Evolutionary conservation across 2,888 invertebrate genomes (phyloP).

Genomic region (Chrysodeixis includens): DNA sequence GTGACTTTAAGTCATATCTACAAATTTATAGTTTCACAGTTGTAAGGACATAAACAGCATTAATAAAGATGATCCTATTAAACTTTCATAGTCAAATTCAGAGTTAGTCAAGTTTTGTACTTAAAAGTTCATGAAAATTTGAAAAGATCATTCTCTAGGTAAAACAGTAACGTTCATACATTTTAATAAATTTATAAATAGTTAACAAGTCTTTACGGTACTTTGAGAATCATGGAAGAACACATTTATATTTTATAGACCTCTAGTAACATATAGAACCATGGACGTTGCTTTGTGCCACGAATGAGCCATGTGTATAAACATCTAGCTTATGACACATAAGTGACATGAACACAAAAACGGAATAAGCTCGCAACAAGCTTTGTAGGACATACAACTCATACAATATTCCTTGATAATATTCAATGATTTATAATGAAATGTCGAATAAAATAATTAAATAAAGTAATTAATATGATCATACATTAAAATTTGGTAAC

Average conservation of each 20-base stretch:
- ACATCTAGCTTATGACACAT: slow-evolving; percentile 30
- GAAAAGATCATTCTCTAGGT: slow-evolving; percentile 41
- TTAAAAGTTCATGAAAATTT: slow-evolving; percentile 39
- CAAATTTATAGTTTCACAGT: slow-evolving; percentile 6
- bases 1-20: slow-evolving; percentile 9
- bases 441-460: slow-evolving; percentile 43
- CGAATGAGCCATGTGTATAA: slow-evolving; percentile 9
- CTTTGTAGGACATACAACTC: slow-evolving; percentile 34
- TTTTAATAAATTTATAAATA: slow-evolving; percentile 62
- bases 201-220: slow-evolving; percentile 66
- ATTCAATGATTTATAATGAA: slow-evolving; percentile 45
- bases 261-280: not conserved
- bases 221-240: slow-evolving; percentile 57
- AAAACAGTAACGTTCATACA: slow-evolving; percentile 48
- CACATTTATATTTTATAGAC: slow-evolving; percentile 32
- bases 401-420: slow-evolving; percentile 42
- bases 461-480: slow-evolving; percentile 24
- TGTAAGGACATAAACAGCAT: slow-evolving; percentile 13
- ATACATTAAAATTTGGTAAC: slow-evolving; percentile 62
- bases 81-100: slow-evolving; percentile 29
- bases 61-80: slow-evolving; percentile 31
- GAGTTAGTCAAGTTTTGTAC: slow-evolving; percentile 19
- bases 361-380: slow-evolving; percentile 57
- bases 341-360: slow-evolving; percentile 65
- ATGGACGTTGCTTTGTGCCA: not conserved